phyloP scores from a whole-genome alignment of 2,888 invertebrate species.

The Diadegma fenestrale region DNA sequence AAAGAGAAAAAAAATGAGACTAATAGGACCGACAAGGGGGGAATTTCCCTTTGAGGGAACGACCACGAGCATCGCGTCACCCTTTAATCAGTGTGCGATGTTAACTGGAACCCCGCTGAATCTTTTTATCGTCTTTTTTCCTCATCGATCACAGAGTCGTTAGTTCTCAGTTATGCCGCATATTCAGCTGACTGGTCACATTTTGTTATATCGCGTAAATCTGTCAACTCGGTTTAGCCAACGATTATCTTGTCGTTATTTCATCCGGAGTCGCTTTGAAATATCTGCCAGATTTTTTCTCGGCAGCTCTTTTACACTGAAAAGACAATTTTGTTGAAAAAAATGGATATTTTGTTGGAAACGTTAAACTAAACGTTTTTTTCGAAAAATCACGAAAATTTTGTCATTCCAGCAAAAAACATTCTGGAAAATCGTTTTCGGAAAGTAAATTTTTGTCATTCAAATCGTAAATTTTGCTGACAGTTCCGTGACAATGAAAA shows the following conservation, averaged over 20 bases:
- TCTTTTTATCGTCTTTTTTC: constrained; percentile 26
- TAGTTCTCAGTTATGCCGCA: constrained; percentile 17
- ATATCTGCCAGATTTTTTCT: background rate
- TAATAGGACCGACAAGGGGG: constrained; percentile 52
- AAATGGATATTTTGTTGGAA: no score
- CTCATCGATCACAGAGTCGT: constrained; percentile 13
- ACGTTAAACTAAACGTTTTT: no score
- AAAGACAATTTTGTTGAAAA: no score
- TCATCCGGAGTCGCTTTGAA: background rate
- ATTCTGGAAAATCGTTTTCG: no score
- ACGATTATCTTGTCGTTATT: constrained; percentile 9
- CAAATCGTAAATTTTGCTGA: no score
- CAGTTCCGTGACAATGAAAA: no score
- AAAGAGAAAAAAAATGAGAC: constrained; percentile 40
- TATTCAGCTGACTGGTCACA: constrained; percentile 13
- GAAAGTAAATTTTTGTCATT: no score
- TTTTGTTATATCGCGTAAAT: constrained; percentile 15
- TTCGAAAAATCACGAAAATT: no score
- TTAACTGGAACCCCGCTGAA: constrained; percentile 37
- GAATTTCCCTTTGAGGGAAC: constrained; percentile 52
- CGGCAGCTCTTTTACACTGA: no score
- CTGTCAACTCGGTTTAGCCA: background rate
- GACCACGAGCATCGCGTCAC: constrained; percentile 40
- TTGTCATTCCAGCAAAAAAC: no score
- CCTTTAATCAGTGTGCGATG: constrained; percentile 54